These are phyloP conservation scores for Heliconius hortense DNA, from an alignment of 2,888 invertebrate genomes.

Conservation along the genomic window DNA sequence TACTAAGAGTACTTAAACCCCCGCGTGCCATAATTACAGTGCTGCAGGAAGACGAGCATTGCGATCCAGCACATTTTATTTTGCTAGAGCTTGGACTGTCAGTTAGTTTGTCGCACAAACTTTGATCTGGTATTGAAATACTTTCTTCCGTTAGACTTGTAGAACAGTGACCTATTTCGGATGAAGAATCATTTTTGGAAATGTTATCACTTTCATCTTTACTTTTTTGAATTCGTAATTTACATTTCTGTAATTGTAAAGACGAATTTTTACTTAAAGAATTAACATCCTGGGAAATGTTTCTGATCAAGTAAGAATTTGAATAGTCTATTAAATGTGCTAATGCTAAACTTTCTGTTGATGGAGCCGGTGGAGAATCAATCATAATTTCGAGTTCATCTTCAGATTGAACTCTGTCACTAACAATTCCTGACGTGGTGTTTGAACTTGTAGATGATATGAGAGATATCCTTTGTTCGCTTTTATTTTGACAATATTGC, in stretches of 20 bases:
- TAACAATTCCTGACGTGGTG: constrained; percentile 97
- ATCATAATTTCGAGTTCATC: constrained; percentile 96
- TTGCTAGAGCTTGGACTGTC: constrained; percentile 82
- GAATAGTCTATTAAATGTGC: constrained; percentile 88
- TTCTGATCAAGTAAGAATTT: constrained; percentile 69
- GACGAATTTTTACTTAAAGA: constrained; percentile 67
- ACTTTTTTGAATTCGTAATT: constrained; percentile 58
- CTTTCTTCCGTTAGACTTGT: constrained; percentile 62
- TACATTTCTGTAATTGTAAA: constrained; percentile 65
- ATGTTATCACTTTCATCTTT: constrained; percentile 61
- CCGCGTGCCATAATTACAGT: constrained; percentile 89
- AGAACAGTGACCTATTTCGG: constrained; percentile 54
- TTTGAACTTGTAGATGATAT: constrained; percentile 97
- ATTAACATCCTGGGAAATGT: constrained; percentile 58
- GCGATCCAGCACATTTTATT: constrained; percentile 87
- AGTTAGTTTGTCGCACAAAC: constrained; percentile 73
- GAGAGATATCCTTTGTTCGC: constrained; percentile 92
- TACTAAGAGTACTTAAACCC: constrained; percentile 77
- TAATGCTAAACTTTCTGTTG: constrained; percentile 91
- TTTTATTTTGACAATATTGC: constrained; percentile 84
- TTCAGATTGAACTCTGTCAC: constrained; percentile 96
- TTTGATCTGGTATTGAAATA: constrained; percentile 68
- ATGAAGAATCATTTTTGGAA: constrained; percentile 53
- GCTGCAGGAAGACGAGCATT: constrained; percentile 93
- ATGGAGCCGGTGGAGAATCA: constrained; percentile 91